Conservation (phyloP, 2,113 vertebrate species). For the Mormyrus iriodes region DNA sequence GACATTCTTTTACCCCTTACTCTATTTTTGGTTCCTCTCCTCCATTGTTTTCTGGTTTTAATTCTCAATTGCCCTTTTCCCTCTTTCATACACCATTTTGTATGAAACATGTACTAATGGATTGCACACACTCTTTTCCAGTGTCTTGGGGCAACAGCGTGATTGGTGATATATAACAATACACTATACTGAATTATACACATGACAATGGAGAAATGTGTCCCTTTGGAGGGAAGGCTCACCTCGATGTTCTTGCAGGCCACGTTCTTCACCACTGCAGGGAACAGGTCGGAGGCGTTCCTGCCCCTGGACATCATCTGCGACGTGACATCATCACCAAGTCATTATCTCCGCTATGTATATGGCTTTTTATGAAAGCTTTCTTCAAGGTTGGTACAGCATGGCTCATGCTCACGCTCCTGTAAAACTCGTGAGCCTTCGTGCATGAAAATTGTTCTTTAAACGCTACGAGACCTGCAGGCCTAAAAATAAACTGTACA, state of each 20-base stretch:
- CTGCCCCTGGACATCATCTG: slow-evolving; percentile 97
- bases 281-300: slow-evolving; percentile 93
- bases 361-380: neutral
- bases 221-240: slow-evolving; percentile 20
- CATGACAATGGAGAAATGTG: neutral
- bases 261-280: slow-evolving; percentile 95
- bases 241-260: slow-evolving; percentile 99
- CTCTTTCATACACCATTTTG: neutral
- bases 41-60: neutral
- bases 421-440: neutral
- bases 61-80: neutral
- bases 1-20: neutral
- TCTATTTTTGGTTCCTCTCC: neutral
- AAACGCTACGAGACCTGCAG: neutral
- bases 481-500: neutral
- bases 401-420: neutral
- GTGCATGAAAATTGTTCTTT: neutral
- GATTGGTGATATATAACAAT: neutral
- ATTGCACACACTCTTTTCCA: neutral
- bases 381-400: neutral
- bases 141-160: neutral
- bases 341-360: neutral
- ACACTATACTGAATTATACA: neutral
- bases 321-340: slow-evolving; percentile 4
- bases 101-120: neutral